Base-by-base conservation (phyloP, 2,797 vertebrate genomes). In the Antrozous pallidus region DNA sequence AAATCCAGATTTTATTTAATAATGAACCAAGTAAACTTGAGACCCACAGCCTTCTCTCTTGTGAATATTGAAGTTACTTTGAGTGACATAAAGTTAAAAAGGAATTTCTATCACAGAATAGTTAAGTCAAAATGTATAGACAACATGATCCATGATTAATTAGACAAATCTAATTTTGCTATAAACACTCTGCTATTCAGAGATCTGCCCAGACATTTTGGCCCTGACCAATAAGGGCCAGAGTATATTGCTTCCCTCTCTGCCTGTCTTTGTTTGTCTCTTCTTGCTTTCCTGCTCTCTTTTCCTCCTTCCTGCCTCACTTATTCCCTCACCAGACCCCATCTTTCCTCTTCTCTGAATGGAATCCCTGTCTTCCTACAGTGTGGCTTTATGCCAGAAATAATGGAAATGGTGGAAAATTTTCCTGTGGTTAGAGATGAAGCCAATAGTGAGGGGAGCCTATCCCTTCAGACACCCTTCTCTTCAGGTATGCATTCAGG, bases 281-380 rank as follows among this genome's bases (percentile, higher is more conserved):
- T 73, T 38, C 42, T 74, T 17, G 18, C 2, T 83, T 26, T 86
- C 56, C n/a, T 2, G 28, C 38, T 61, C 6, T 86, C 20, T 69
- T 91, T 63, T 36, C 81, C 49, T 45, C 11, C 26, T 31, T 78
- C 26, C 31, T 67, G 6, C n/a, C 22, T 90, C 40, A 7, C 79
- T 73, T 22, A 31, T 28, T 75, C 12, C 24, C 67, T 94, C 33
- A 71, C 49, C n/a, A 88, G 47, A 75, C 67, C 67, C 74, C 67
- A 82, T 78, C 47, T 93, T 49, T 36, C 17, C 5, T 63, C 92
- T 71, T 87, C 42, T 94, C 5, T 92, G 77, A 96, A 96, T 95
- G 94, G 89, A 77, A 61, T 74, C 91, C 71, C 88, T 97, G 94
- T 94, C 94, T 97, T 95, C 56, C 90, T 90, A 84, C 28, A 63